These are phyloP conservation scores for Drosophila affinis DNA, from an alignment of 2,888 invertebrate species.

Conservation along the genomic window DNA sequence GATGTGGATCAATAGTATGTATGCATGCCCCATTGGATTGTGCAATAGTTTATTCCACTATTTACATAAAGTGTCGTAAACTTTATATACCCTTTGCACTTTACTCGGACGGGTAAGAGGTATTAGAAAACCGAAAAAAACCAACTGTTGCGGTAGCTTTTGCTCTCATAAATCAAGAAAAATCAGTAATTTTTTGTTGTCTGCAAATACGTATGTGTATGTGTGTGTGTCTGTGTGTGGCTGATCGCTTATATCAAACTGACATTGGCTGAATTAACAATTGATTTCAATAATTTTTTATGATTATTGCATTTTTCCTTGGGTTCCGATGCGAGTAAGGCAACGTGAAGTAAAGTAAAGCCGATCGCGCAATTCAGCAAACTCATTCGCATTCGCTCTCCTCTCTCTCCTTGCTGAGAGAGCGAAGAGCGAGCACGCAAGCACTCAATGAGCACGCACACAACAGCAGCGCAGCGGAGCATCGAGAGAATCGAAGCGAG, in stretches of 20 bases:
- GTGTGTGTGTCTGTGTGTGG: constrained; percentile 32
- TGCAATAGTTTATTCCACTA: not conserved
- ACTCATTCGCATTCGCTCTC: constrained; percentile 14
- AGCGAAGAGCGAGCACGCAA: constrained; percentile 21
- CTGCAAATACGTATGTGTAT: constrained; percentile 5
- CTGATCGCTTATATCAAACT: constrained; percentile 64
- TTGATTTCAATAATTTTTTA: constrained; percentile 80
- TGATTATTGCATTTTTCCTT: constrained; percentile 60
- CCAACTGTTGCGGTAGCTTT: constrained; percentile 29
- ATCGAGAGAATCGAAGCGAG: constrained; percentile 8
- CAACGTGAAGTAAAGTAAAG: not conserved
- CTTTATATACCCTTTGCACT: not conserved
- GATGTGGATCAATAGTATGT: not conserved
- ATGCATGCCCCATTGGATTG: not conserved
- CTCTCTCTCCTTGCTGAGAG: constrained; percentile 26
- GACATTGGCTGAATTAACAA: constrained; percentile 80
- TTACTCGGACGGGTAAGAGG: not conserved
- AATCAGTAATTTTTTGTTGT: constrained; percentile 72
- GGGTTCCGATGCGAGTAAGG: constrained; percentile 43
- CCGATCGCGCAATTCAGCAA: constrained; percentile 17
- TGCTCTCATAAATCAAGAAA: constrained; percentile 77
- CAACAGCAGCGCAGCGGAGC: constrained; percentile 49
- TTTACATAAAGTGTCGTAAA: not conserved
- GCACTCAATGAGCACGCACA: constrained; percentile 80
- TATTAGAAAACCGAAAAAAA: constrained; percentile 2